These are phyloP conservation scores for Aurelia sp. DNA, from an alignment of 30 jellyfish, hydroid and myxozoan species.

Conservation along the genomic window DNA sequence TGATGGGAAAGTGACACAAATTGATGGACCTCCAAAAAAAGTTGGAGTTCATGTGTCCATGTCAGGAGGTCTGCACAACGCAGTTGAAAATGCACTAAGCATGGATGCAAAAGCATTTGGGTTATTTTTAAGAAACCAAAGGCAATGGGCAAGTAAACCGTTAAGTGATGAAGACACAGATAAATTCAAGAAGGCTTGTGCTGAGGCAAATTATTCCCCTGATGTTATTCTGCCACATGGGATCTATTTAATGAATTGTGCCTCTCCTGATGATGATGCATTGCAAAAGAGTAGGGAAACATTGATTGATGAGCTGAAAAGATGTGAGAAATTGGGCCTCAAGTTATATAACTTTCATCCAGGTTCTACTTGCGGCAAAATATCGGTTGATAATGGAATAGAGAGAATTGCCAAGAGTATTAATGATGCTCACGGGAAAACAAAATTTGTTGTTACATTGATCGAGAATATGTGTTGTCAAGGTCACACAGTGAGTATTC, in stretches of 20 bases:
- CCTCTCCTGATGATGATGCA: slow-evolving; percentile 45
- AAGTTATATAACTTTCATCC: slow-evolving; percentile 65
- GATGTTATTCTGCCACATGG: slow-evolving; percentile 53
- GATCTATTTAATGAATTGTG: slow-evolving; percentile 60
- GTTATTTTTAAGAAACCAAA: slow-evolving; percentile 47
- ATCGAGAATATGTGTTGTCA: slow-evolving; percentile 68
- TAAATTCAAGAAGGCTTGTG: slow-evolving; percentile 36
- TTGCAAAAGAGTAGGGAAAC: slow-evolving; percentile 59
- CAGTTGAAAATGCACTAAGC: slow-evolving; percentile 30
- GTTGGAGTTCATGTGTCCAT: slow-evolving; percentile 65
- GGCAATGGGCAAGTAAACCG: slow-evolving; percentile 70
- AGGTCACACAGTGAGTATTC: slow-evolving; percentile 67
- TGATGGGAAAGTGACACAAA: no score
- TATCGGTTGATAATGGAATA: slow-evolving; percentile 52
- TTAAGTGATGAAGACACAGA: slow-evolving; percentile 61
- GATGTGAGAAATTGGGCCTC: slow-evolving; percentile 67
- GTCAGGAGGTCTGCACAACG: slow-evolving; percentile 68
- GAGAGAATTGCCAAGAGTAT: slow-evolving; percentile 64
- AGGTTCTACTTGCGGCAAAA: slow-evolving; percentile 67
- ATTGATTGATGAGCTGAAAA: slow-evolving; percentile 52
- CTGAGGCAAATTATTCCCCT: slow-evolving; percentile 43
- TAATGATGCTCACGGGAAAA: slow-evolving; percentile 42
- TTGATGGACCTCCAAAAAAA: slow-evolving; percentile 17
- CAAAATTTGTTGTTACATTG: slow-evolving; percentile 48
- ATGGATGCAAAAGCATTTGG: slow-evolving; percentile 62